Conservation (phyloP, 2,888 invertebrate species). For the Rutpela maculata region DNA sequence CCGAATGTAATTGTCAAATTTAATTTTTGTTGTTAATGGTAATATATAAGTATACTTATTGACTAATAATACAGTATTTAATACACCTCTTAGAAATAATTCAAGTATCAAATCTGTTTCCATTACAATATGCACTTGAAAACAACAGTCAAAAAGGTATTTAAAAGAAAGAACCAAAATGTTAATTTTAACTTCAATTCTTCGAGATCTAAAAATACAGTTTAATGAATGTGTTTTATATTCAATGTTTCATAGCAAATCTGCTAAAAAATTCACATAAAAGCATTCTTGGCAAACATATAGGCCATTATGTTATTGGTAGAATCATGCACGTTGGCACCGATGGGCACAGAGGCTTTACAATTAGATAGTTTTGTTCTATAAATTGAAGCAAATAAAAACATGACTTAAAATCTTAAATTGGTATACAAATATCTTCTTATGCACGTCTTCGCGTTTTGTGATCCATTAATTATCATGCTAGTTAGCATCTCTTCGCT, state of each 20-base stretch:
- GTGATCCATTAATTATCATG: too few species aligned
- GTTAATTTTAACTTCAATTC: conserved; percentile 19
- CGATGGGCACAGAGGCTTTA: neutral
- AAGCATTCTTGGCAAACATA: conserved; percentile 38
- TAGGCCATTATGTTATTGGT: conserved; percentile 27
- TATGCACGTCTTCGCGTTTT: too few species aligned
- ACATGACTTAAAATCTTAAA: too few species aligned
- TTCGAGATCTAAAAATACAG: conserved; percentile 26
- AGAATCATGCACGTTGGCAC: neutral
- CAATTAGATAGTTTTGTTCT: neutral
- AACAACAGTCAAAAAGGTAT: neutral
- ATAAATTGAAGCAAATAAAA: neutral
- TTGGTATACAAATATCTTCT: too few species aligned
- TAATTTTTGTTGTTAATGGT: too few species aligned
- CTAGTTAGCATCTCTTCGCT: too few species aligned
- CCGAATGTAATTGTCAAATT: too few species aligned
- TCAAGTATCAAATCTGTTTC: too few species aligned
- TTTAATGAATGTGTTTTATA: conserved; percentile 34
- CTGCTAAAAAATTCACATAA: conserved; percentile 36
- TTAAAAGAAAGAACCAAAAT: neutral
- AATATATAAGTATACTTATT: too few species aligned
- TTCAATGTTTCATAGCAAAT: conserved; percentile 29
- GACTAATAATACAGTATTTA: too few species aligned
- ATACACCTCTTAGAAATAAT: too few species aligned
- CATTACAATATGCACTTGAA: neutral